Percentiles rank a stretch among this genome's conserved stretches.
Conservation (phyloP, 2,888 invertebrate species). For the Epinotia demarniana region DNA sequence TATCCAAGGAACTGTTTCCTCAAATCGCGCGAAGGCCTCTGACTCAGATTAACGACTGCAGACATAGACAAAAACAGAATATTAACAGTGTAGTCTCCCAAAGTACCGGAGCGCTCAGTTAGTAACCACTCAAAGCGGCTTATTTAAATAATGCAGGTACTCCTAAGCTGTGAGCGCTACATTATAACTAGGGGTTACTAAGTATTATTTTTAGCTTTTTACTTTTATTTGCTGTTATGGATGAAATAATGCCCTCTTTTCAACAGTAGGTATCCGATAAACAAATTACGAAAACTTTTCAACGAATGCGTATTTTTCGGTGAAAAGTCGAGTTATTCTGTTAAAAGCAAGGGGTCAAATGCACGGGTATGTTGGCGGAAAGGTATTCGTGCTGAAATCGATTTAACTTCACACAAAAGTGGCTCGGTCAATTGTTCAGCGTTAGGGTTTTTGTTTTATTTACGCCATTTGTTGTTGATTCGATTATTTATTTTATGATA, state of each 20-base stretch:
- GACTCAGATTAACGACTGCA: too few species aligned
- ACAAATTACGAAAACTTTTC: conserved; percentile 23
- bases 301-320: conserved; percentile 7
- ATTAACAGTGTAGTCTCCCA: too few species aligned
- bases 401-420: conserved; percentile 14
- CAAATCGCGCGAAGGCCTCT: too few species aligned
- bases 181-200: too few species aligned
- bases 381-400: conserved; percentile 19
- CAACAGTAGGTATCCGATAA: not conserved
- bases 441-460: not conserved
- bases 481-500: too few species aligned
- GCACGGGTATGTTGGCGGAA: conserved; percentile 22
- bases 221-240: not conserved
- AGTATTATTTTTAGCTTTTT: not conserved
- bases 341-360: conserved; percentile 17
- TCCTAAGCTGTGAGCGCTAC: too few species aligned
- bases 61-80: too few species aligned
- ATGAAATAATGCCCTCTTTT: not conserved
- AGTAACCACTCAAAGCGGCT: too few species aligned
- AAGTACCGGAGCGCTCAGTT: too few species aligned
- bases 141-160: too few species aligned
- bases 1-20: too few species aligned
- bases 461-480: too few species aligned
- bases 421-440: not conserved
- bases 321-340: conserved; percentile 11